Evolutionary conservation across 2,113 vertebrate species (phyloP).

Genomic region (Chionomys nivalis): DNA sequence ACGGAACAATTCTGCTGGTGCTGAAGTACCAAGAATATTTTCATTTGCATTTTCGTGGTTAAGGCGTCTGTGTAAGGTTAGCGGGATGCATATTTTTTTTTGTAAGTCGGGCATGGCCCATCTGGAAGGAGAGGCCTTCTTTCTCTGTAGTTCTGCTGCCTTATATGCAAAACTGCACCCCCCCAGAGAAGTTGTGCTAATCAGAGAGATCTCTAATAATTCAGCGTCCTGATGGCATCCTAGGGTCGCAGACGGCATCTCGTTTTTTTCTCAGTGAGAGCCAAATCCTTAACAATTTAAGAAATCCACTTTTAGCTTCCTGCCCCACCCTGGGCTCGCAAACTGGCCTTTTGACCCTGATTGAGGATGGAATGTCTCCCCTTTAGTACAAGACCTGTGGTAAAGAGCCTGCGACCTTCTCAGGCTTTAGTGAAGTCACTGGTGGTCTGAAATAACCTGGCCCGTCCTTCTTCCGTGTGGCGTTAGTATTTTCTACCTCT

Average conservation of each 20-base stretch:
- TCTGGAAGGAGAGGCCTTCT: constrained; percentile 62
- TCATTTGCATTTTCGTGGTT: constrained; percentile 44
- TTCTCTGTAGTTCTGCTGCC: constrained; percentile 69
- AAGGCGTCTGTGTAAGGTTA: background rate
- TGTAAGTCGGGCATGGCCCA: constrained; percentile 44
- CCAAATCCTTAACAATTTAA: constrained; percentile 68
- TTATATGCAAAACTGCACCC: constrained; percentile 62
- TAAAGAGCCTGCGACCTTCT: constrained; percentile 76
- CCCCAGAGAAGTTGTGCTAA: constrained; percentile 49
- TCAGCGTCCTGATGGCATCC: constrained; percentile 65
- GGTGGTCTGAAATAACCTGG: constrained; percentile 80
- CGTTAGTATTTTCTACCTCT: constrained; percentile 89
- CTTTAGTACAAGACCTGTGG: constrained; percentile 58
- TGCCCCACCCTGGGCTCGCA: background rate
- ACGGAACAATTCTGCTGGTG: constrained; percentile 63
- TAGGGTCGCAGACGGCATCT: constrained; percentile 49
- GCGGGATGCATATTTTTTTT: constrained; percentile 66
- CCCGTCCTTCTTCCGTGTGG: constrained; percentile 78
- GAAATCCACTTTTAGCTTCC: constrained; percentile 62
- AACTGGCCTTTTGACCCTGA: background rate
- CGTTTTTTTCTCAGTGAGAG: constrained; percentile 54
- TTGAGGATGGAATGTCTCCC: background rate
- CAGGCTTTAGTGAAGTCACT: constrained; percentile 68
- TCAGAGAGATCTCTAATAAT: constrained; percentile 54
- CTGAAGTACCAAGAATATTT: constrained; percentile 60